Evolutionary conservation across 2,888 invertebrate species (phyloP), one percentile per base, ranked within the genome.

Genomic region (Cheilosia soror): DNA sequence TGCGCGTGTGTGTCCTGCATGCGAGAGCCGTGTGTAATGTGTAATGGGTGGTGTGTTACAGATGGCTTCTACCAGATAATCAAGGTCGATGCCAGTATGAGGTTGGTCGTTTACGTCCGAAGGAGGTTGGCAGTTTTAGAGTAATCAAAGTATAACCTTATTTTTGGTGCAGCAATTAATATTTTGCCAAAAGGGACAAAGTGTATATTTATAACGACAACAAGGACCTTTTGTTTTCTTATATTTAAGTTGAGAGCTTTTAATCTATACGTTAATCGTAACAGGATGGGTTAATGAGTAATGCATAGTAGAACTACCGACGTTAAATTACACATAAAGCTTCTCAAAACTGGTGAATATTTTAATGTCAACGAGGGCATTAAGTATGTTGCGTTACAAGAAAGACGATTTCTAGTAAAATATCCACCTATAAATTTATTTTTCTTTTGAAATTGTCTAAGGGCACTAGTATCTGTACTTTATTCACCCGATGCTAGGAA

Each of bases 41-140:
- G 62, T 71, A 55, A 71, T 63, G 63, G 69, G 47, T 62, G 78
- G 62, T 71, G 53, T 78, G 69, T 71, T 78, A 71, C 62, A 71
- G 57, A 78, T 78, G 69, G 47, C 69, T 63, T 69, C 47, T 42
- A 62, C 53, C 55, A 62, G 78, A 69, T 78, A 69, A 69, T 63
- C 77, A 78, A 69, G 63, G 68, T 69, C 69, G 77, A 63, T 69
- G 47, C 57, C 11, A 29, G 29, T 27, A 42, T 49, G n/a, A 37
- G 27, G 51, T 29, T 40, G 53, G 15, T 55, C 49, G 65, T 40
- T 42, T 20, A 13, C 40, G 42, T 68, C 31, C 68, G 13, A 55
- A 57, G 20, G 33, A n/a, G 31, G 44, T 33, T 25, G 44, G 6
- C 1, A 11, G 20, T 25, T 42, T n/a, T 51, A 5, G 57, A 44